phyloP scores from a whole-genome alignment of 2,113 vertebrate species.

The Apus apus region DNA sequence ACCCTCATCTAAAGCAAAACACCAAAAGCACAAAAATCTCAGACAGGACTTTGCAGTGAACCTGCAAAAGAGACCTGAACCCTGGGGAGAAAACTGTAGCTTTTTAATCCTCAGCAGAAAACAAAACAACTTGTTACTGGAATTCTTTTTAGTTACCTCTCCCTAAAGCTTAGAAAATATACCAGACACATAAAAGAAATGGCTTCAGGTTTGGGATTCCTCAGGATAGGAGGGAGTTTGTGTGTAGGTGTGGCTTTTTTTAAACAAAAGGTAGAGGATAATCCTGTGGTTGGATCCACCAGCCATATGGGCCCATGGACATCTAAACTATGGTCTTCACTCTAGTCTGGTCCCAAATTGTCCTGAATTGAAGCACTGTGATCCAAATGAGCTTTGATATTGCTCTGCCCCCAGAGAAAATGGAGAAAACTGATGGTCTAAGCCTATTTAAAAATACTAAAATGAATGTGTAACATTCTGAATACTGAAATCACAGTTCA shows the following conservation, averaged over 20 bases:
- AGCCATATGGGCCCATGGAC: fast-evolving
- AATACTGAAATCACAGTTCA: not conserved
- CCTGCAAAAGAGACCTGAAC: not conserved
- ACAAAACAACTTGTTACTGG: not conserved
- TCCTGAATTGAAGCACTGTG: not conserved
- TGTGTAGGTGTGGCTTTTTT: not conserved
- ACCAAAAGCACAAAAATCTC: not conserved
- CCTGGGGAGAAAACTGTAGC: fast-evolving
- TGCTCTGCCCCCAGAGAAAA: not conserved
- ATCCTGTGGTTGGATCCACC: not conserved
- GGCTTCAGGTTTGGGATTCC: not conserved
- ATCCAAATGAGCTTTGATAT: not conserved
- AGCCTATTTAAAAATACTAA: not conserved
- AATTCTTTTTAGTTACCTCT: not conserved
- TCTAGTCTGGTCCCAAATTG: not conserved
- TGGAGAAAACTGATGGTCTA: not conserved
- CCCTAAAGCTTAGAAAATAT: not conserved
- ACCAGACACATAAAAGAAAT: not conserved
- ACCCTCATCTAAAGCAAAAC: not conserved
- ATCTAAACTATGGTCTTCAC: not conserved
- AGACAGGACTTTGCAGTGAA: not conserved
- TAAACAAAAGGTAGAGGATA: not conserved
- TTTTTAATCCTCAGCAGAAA: not conserved
- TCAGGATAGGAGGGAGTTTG: too few relatives aligned
- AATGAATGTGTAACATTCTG: not conserved